A percentile compares a stretch with the other conserved stretches of the same genome.
Evolutionary conservation across 2,113 vertebrate genomes (phyloP).

Genomic region (Melanerpes aurifrons): DNA sequence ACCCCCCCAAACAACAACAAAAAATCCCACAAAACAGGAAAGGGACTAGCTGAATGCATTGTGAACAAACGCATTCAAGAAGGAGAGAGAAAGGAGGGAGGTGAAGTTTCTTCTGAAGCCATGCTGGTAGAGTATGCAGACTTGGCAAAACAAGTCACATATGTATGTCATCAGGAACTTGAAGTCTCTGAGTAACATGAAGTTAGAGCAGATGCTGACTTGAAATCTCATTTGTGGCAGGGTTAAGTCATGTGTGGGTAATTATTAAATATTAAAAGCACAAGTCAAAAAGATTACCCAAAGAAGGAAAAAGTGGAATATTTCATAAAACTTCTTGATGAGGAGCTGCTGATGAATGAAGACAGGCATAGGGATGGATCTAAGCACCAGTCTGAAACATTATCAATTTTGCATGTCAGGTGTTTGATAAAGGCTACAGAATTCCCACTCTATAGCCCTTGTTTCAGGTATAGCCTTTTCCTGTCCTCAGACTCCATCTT

Average conservation of each 20-base stretch:
- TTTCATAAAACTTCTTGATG: constrained; percentile 64
- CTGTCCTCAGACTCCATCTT: not conserved
- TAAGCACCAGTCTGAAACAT: not conserved
- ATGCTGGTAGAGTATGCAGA: not conserved
- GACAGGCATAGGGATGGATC: constrained; percentile 51
- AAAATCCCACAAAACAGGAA: not conserved
- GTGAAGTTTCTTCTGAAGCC: constrained; percentile 20
- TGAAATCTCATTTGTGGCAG: constrained; percentile 61
- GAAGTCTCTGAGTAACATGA: constrained; percentile 43
- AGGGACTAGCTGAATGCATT: not conserved
- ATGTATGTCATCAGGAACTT: constrained; percentile 53
- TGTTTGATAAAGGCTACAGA: constrained; percentile 37
- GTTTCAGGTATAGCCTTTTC: not conserved
- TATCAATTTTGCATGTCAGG: constrained; percentile 59
- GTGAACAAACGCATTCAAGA: not conserved
- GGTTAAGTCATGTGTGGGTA: constrained; percentile 63
- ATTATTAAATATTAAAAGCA: constrained; percentile 72
- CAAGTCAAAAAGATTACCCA: constrained; percentile 67
- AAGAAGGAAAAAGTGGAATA: constrained; percentile 53
- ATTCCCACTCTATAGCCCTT: constrained; percentile 20
- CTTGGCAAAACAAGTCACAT: constrained; percentile 50
- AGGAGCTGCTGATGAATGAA: constrained; percentile 62
- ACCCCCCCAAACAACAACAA: no score
- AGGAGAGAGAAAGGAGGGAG: not conserved
- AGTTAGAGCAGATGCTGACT: constrained; percentile 67